Base-by-base conservation (phyloP, 2,888 invertebrate species). In the Papilio protenor region DNA sequence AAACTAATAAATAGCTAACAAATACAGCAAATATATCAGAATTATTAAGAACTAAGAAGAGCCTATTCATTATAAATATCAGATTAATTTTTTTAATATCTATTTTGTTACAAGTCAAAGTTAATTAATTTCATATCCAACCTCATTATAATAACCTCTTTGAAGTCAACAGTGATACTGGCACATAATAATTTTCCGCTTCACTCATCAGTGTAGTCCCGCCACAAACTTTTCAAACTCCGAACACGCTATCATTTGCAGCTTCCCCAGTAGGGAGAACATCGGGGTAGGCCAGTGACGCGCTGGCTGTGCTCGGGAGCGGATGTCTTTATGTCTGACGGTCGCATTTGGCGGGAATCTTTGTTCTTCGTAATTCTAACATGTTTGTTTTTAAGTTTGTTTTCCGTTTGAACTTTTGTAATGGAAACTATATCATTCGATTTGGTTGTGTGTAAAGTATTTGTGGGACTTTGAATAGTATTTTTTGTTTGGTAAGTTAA, bases 191-290 rank as follows among this genome's bases (percentile, higher is more conserved):
- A 57, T 59, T 70, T 75, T 76, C 33, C 85, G 84, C 82, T 79
- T 76, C 77, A 73, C 83, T 73, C 73, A 77, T 81, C 80, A 85
- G 21, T 81, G 72, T 78, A 81, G 75, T 75, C 83, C 81, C 82
- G 82, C 81, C 85, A 84, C 81, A 83, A 84, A 83, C 85, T 84
- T 88, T 89, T 87, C 84, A 87, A 90, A 90, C 87, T 89, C 84
- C 79, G 87, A 88, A 77, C 85, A 85, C 83, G 83, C 85, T 86
- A 87, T 91, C 88, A 89, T 88, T 89, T 87, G 81, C 87, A 88
- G 87, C 85, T 83, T 84, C 85, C 84, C 80, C 64, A 75, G 59
- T 61, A 71, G 71, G 71, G 57, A 21, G 73, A 59, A 59, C 11
- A 59, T 21, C 57, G 57, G 52, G 18, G 18, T 59, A 14, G 61